A percentile compares a stretch with the other conserved stretches of the same genome.
Conservation (phyloP, 2,888 invertebrate genomes). For the Fragum sueziense region DNA sequence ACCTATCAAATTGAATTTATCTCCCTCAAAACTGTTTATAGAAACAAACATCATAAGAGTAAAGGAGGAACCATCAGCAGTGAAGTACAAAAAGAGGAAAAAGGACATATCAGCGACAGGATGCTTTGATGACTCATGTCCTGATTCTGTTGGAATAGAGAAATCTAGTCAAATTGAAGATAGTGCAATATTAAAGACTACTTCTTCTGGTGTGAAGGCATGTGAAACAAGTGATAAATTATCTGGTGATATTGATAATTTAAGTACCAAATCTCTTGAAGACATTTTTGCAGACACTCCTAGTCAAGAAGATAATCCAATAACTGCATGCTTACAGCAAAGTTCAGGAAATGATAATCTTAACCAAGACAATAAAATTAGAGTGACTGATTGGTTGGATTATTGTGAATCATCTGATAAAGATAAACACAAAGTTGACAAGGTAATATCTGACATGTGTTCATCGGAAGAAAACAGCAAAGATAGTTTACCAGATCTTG, state of each 20-base stretch:
- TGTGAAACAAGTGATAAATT: background rate
- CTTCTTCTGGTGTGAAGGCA: background rate
- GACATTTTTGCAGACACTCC: constrained; percentile 34
- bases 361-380: background rate
- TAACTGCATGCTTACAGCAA: background rate
- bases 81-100: background rate
- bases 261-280: constrained; percentile 21
- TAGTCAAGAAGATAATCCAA: background rate
- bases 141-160: no score
- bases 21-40: constrained; percentile 25
- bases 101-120: background rate
- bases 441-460: background rate
- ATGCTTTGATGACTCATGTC: background rate
- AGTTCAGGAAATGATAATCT: background rate
- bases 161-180: background rate
- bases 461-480: background rate
- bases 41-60: constrained; percentile 5
- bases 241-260: background rate
- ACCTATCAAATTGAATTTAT: constrained; percentile 23
- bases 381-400: background rate
- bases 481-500: constrained; percentile 12
- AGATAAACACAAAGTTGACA: background rate
- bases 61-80: background rate
- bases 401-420: background rate
- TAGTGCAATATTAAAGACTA: background rate